These are phyloP conservation scores for Cyclargus thomasi DNA, from an alignment of 1,140 invertebrate species.

Conservation along the genomic window DNA sequence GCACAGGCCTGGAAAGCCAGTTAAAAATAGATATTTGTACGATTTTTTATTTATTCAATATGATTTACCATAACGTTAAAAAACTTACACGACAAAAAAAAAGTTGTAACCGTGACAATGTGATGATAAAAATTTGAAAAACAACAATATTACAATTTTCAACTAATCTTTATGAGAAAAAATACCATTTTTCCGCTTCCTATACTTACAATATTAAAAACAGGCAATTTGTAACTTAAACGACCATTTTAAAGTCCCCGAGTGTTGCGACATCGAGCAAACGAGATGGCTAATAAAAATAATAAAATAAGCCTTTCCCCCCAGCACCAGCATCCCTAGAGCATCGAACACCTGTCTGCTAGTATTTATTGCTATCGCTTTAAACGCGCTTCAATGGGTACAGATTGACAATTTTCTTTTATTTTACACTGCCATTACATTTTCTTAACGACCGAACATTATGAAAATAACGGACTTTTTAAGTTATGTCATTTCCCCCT, in stretches of 20 bases:
- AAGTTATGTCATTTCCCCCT: not conserved
- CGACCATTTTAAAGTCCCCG: slow-evolving; percentile 28
- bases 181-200: too few species aligned
- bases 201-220: not conserved
- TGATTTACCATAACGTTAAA: too few species aligned
- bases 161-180: too few species aligned
- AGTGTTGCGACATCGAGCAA: slow-evolving; percentile 37
- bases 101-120: too few species aligned
- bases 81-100: too few species aligned
- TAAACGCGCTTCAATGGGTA: slow-evolving; percentile 42
- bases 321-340: slow-evolving; percentile 40
- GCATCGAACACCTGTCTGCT: slow-evolving; percentile 49
- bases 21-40: too few species aligned
- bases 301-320: slow-evolving; percentile 61
- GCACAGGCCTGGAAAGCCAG: too few species aligned
- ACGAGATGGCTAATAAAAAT: slow-evolving; percentile 53
- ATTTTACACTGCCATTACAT: not conserved
- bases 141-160: too few species aligned
- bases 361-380: slow-evolving; percentile 53
- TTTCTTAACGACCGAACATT: not conserved
- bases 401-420: slow-evolving; percentile 34
- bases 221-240: not conserved
- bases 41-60: too few species aligned
- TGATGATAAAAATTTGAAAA: too few species aligned
- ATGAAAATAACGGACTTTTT: not conserved